A percentile compares a stretch with the other conserved stretches of the same genome.
These are phyloP conservation scores for Caenorhabditis briggsae DNA, from an alignment of 1,140 invertebrate genomes.

Conservation along the genomic window DNA sequence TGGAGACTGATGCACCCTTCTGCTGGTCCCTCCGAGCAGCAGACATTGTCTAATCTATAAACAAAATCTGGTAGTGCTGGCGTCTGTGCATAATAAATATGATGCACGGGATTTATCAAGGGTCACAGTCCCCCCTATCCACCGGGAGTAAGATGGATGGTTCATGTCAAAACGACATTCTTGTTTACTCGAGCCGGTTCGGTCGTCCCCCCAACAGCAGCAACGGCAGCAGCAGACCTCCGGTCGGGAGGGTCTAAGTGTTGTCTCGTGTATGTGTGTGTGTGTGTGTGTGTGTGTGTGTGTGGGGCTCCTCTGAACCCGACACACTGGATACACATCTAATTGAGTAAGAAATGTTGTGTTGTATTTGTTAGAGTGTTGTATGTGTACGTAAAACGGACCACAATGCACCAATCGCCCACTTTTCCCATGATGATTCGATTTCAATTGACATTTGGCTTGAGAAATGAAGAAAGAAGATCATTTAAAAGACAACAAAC, in stretches of 20 bases:
- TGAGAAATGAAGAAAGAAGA: neutral
- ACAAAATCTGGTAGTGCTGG: constrained; percentile 31
- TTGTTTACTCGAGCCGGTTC: constrained; percentile 49
- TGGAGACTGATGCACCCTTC: constrained; percentile 14
- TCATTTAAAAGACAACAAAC: neutral
- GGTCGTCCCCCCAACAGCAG: neutral
- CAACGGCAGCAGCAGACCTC: too few species aligned
- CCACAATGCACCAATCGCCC: neutral
- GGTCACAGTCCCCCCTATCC: constrained; percentile 25
- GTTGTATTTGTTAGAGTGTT: neutral
- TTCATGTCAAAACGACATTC: constrained; percentile 46
- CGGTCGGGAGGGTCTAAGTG: constrained; percentile 17
- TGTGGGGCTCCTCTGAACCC: constrained; percentile 5
- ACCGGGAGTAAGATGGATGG: constrained; percentile 41
- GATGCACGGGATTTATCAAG: constrained; percentile 52
- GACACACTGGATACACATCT: constrained; percentile 41
- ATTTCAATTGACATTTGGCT: constrained; percentile 48
- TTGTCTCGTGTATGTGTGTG: neutral
- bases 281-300: too few species aligned
- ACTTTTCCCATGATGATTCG: constrained; percentile 51
- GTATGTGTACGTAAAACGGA: constrained; percentile 34
- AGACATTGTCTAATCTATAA: constrained; percentile 54
- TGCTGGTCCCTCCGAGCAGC: neutral
- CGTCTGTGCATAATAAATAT: constrained; percentile 43
- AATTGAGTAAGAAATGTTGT: constrained; percentile 52